Percentiles rank a stretch among this genome's conserved stretches.
Evolutionary conservation across 2,113 vertebrate species (phyloP).

Genomic region (Neotoma lepida): DNA sequence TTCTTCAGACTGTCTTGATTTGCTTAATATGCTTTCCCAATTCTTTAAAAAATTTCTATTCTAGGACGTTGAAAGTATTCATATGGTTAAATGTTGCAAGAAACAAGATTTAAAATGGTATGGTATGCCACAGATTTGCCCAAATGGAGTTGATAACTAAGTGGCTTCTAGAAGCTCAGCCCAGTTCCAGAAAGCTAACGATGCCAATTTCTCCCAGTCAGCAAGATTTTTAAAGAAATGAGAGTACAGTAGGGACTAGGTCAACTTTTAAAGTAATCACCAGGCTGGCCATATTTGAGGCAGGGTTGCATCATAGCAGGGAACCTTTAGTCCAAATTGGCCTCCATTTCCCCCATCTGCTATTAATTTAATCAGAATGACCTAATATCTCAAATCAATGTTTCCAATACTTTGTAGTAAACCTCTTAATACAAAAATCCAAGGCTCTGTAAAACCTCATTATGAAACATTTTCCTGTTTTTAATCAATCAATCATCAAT

Average conservation of each 20-base stretch:
- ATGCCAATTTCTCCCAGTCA: neutral
- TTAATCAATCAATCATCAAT: slow-evolving; percentile 58
- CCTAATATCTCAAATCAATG: slow-evolving; percentile 58
- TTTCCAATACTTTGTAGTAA: slow-evolving; percentile 70
- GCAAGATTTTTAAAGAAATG: slow-evolving; percentile 40
- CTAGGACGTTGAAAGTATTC: neutral
- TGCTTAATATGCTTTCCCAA: neutral
- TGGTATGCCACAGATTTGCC: neutral
- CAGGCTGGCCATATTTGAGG: neutral
- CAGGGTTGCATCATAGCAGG: slow-evolving; percentile 25
- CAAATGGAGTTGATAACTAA: slow-evolving; percentile 51
- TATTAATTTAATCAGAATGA: slow-evolving; percentile 68
- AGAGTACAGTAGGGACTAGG: neutral
- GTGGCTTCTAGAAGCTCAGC: slow-evolving; percentile 32
- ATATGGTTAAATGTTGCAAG: neutral
- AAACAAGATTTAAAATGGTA: slow-evolving; percentile 29
- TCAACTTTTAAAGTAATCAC: slow-evolving; percentile 9
- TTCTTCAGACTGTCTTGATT: neutral
- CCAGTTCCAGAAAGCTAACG: slow-evolving; percentile 47
- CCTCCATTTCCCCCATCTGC: slow-evolving; percentile 13
- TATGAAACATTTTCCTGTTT: slow-evolving; percentile 44
- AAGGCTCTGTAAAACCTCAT: slow-evolving; percentile 65
- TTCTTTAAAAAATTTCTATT: neutral
- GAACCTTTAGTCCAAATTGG: slow-evolving; percentile 48
- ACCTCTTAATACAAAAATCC: slow-evolving; percentile 63